These are phyloP conservation scores for Cromileptes altivelis DNA, from an alignment of 2,113 vertebrate genomes.

Conservation along the genomic window DNA sequence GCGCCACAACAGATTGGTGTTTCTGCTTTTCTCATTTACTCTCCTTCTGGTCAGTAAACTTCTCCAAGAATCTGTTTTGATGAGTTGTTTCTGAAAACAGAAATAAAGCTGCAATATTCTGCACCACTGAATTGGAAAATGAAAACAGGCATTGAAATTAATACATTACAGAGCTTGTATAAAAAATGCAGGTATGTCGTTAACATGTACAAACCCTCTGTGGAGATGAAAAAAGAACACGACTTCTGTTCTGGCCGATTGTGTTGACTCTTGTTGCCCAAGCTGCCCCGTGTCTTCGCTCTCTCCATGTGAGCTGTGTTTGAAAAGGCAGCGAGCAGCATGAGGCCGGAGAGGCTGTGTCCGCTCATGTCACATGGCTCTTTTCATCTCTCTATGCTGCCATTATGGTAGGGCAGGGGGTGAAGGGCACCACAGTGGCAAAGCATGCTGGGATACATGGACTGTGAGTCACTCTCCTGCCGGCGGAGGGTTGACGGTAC, in stretches of 20 bases:
- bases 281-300: constrained; percentile 67
- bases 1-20: constrained; percentile 46
- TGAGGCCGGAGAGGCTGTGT: constrained; percentile 63
- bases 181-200: constrained; percentile 50
- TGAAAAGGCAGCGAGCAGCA: constrained; percentile 73
- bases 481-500: constrained; percentile 52
- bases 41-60: constrained; percentile 63
- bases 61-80: constrained; percentile 46
- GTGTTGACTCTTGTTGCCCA: constrained; percentile 65
- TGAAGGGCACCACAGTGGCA: constrained; percentile 77
- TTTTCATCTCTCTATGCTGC: constrained; percentile 80
- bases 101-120: constrained; percentile 61
- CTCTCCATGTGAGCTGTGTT: constrained; percentile 60
- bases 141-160: constrained; percentile 56
- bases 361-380: constrained; percentile 64
- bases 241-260: constrained; percentile 63
- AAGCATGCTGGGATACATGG: constrained; percentile 85
- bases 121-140: constrained; percentile 76
- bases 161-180: constrained; percentile 33
- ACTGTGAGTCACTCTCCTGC: constrained; percentile 71
- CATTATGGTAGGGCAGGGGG: constrained; percentile 76
- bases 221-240: constrained; percentile 43
- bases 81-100: constrained; percentile 45
- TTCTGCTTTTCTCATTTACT: constrained; percentile 44
- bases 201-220: constrained; percentile 13